Evolutionary conservation across 2,797 vertebrate genomes (phyloP), one percentile per base, ranked within the genome.

Genomic region (Sebastes umbrosus): DNA sequence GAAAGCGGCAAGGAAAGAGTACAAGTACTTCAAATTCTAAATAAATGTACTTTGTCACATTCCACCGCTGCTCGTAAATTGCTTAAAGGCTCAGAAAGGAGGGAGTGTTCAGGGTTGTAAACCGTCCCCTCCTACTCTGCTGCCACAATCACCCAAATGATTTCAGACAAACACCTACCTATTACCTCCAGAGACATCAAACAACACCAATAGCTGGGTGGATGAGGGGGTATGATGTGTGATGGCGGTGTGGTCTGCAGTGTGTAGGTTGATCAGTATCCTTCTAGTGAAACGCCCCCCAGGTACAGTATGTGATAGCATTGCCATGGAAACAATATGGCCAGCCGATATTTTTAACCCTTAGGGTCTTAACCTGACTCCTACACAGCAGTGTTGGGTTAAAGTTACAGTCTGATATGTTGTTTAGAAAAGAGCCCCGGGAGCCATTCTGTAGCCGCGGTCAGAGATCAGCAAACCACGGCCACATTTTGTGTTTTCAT

Each of bases 271-370:
- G 74, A 90, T 81, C 72, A 70, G 65, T 27, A 77, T 83, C 76
- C 25, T 18, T 76, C 54, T 25, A 24, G 39, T 80, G 34, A 66
- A 83, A 78, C 63, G 60, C 76, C 67, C 66, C 66, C 25, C 57
- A 46, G 70, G 50, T 74, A 52, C 29, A 24, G n/a, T 43, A 64
- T 84, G 69, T 59, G 67, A 83, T 83, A 55, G 43, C 75, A 91
- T 92, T 84, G 75, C 92, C 88, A 94, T 93, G 92, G 92, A 92
- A 94, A 95, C 94, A 59, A 72, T 80, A 69, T 69, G 57, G 74
- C 64, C 67, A 82, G 70, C 24, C 82, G 65, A 75, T 92, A 80
- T 84, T 85, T 86, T 64, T 79, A 78, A 80, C 78, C 80, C 62
- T 29, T 14, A 46, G 83, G 80, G 75, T 77, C 64, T 84, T 74